A percentile compares a stretch with the other conserved stretches of the same genome.
These are phyloP conservation scores for Dastarcus helophoroides DNA, from an alignment of 2,888 invertebrate species.

Conservation along the genomic window DNA sequence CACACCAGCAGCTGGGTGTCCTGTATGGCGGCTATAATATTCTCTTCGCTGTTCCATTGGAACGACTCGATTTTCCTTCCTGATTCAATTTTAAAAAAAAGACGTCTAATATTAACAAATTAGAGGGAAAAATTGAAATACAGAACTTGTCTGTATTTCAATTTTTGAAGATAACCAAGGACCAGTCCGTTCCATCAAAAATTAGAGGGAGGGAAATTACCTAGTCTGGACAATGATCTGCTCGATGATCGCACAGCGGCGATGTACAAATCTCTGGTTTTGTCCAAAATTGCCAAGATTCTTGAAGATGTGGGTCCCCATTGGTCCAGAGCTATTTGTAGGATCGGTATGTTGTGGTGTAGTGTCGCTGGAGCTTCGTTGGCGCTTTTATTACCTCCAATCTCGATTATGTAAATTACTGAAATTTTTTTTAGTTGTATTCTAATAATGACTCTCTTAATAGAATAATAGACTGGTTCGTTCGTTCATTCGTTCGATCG, in stretches of 20 bases:
- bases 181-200: neutral
- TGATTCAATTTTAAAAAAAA: slow-evolving; percentile 21
- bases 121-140: too few species aligned
- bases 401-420: slow-evolving; percentile 79
- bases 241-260: slow-evolving; percentile 56
- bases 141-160: slow-evolving; percentile 1
- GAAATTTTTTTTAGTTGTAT: too few species aligned
- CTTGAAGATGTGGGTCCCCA: slow-evolving; percentile 69
- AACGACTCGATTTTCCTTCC: slow-evolving; percentile 46
- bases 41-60: slow-evolving; percentile 65
- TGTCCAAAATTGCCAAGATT: slow-evolving; percentile 78
- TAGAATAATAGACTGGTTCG: too few species aligned
- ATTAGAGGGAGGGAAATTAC: slow-evolving; percentile 35
- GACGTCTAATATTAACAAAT: too few species aligned
- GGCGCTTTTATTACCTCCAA: slow-evolving; percentile 62
- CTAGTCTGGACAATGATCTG: slow-evolving; percentile 60
- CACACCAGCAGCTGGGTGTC: slow-evolving; percentile 71
- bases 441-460: too few species aligned
- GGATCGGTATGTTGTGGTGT: slow-evolving; percentile 65
- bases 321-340: slow-evolving; percentile 74
- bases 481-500: too few species aligned
- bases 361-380: slow-evolving; percentile 64
- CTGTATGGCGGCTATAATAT: slow-evolving; percentile 67
- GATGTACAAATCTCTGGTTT: slow-evolving; percentile 77
- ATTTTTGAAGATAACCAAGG: neutral